These are phyloP conservation scores for Trichomycterus rosablanca DNA, from an alignment of 2,113 vertebrate genomes.

Conservation along the genomic window DNA sequence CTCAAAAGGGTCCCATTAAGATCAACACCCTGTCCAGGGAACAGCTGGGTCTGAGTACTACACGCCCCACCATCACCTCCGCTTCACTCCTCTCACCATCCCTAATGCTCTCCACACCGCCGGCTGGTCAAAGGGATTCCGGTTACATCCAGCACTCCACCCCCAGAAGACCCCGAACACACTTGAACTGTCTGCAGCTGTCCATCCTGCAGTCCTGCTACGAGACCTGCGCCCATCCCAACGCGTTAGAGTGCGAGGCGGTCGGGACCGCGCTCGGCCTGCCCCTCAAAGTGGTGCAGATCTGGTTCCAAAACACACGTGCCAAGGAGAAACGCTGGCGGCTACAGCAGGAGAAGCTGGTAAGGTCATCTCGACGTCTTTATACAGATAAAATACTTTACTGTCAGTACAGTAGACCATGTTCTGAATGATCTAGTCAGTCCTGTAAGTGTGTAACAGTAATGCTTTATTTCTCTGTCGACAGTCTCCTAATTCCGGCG, in stretches of 20 bases:
- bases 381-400: too few relatives aligned
- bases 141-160: slow-evolving; percentile 64
- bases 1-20: slow-evolving; percentile 65
- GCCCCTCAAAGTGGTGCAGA: slow-evolving; percentile 85
- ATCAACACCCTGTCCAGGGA: slow-evolving; percentile 72
- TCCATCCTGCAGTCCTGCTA: slow-evolving; percentile 87
- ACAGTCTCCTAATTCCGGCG: slow-evolving; percentile 59
- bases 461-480: too few relatives aligned
- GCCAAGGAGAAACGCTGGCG: slow-evolving; percentile 90
- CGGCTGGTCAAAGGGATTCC: slow-evolving; percentile 58
- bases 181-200: slow-evolving; percentile 82
- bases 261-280: slow-evolving; percentile 80
- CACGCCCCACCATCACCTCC: slow-evolving; percentile 54
- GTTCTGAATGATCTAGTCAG: too few relatives aligned
- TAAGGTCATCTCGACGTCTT: slow-evolving; percentile 31
- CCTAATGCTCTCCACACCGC: slow-evolving; percentile 55
- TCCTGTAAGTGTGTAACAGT: not conserved
- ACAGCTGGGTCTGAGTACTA: slow-evolving; percentile 62
- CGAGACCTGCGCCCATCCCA: slow-evolving; percentile 85
- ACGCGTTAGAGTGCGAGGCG: slow-evolving; percentile 82
- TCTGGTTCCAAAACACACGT: slow-evolving; percentile 91
- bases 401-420: too few relatives aligned
- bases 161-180: slow-evolving; percentile 79
- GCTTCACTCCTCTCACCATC: slow-evolving; percentile 54
- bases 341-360: slow-evolving; percentile 76